These are phyloP conservation scores for Clarias macrocephalus DNA, from an alignment of 2,113 vertebrate species.

Conservation along the genomic window DNA sequence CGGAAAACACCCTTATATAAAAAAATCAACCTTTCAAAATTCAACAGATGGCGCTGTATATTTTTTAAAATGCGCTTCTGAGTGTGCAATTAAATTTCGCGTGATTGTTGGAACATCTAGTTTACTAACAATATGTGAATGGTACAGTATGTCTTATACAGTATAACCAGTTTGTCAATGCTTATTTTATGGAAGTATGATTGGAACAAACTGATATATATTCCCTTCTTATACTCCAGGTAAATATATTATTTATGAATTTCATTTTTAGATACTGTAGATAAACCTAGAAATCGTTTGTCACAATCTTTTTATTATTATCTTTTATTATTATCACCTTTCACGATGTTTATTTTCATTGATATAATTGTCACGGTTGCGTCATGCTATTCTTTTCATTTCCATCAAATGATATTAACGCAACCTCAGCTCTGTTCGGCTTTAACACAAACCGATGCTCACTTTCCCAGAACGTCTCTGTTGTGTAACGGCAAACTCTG, in stretches of 20 bases:
- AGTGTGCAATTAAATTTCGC: too few relatives aligned
- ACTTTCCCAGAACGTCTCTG: background rate
- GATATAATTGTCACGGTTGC: background rate
- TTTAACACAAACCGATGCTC: background rate
- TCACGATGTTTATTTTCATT: background rate
- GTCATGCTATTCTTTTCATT: background rate
- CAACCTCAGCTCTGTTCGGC: background rate
- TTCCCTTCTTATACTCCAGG: background rate
- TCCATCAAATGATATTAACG: background rate
- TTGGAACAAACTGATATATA: background rate
- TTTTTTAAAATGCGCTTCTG: too few relatives aligned
- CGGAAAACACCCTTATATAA: too few relatives aligned
- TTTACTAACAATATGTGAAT: background rate
- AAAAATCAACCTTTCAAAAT: too few relatives aligned
- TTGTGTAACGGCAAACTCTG: background rate
- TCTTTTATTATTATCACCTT: too few relatives aligned
- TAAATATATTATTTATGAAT: too few relatives aligned
- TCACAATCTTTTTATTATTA: too few relatives aligned
- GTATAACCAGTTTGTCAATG: background rate
- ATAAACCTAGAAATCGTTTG: too few relatives aligned
- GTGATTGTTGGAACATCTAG: background rate
- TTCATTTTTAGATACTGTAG: too few relatives aligned
- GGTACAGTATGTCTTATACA: background rate
- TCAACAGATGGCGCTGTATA: too few relatives aligned
- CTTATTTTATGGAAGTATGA: background rate